Evolutionary conservation across 2,113 vertebrate genomes (phyloP).

Genomic region (Aythya baeri): DNA sequence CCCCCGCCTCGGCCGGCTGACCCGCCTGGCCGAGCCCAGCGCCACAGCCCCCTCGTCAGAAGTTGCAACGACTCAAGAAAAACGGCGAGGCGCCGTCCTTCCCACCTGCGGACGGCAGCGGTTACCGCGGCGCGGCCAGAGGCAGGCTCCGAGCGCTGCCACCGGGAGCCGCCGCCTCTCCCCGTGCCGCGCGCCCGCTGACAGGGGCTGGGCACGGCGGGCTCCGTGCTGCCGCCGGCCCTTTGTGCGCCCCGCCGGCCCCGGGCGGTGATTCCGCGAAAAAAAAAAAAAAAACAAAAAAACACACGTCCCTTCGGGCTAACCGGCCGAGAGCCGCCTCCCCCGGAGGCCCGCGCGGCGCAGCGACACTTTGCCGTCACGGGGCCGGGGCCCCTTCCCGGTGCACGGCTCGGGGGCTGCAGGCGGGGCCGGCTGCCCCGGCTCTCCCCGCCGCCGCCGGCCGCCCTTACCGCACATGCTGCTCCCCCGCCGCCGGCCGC

Average conservation of each 20-base stretch:
- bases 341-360: fast-evolving
- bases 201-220: background rate
- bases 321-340: fast-evolving
- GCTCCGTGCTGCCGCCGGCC: background rate
- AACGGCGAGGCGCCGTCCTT: fast-evolving
- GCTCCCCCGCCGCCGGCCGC: no score
- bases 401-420: no score
- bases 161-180: fast-evolving
- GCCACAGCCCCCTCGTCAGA: fast-evolving
- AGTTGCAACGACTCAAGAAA: fast-evolving
- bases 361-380: background rate
- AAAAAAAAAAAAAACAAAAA: no score
- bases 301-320: fast-evolving
- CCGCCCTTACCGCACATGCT: no score
- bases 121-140: fast-evolving
- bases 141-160: background rate
- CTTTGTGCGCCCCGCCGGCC: fast-evolving
- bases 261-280: fast-evolving
- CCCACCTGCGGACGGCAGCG: background rate
- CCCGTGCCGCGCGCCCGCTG: no score
- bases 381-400: background rate
- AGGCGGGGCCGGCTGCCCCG: no score
- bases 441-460: no score
- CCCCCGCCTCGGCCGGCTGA: background rate
- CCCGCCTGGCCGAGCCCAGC: fast-evolving